Percentiles rank a stretch among this genome's conserved stretches.
Evolutionary conservation across 2,113 vertebrate genomes (phyloP).

Genomic region (Bucco capensis): DNA sequence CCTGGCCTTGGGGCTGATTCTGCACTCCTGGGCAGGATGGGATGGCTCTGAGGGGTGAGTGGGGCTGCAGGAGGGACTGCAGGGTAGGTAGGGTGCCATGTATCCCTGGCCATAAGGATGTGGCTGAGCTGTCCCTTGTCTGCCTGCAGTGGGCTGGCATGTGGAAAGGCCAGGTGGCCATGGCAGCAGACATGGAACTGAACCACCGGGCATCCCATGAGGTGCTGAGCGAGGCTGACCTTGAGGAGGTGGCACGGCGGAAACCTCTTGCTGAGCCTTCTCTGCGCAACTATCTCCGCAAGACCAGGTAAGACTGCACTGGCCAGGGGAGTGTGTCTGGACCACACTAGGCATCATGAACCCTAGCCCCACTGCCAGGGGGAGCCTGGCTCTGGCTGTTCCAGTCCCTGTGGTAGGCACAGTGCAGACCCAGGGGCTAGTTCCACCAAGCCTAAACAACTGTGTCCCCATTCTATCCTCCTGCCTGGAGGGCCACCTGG

Average conservation of each 20-base stretch:
- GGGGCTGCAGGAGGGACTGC: not conserved
- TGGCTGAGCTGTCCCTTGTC: not conserved
- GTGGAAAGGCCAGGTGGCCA: not conserved
- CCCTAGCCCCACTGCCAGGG: not conserved
- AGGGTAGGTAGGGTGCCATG: not conserved
- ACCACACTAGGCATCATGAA: rapidly evolving
- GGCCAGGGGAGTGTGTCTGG: not conserved
- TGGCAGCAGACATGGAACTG: not conserved
- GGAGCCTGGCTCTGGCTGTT: not conserved
- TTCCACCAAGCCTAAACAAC: not conserved
- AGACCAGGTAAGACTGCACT: not conserved
- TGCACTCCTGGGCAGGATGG: rapidly evolving
- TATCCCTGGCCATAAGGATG: rapidly evolving
- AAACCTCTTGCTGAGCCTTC: not conserved
- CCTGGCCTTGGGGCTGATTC: not conserved
- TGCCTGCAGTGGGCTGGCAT: not conserved
- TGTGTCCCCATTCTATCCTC: not conserved
- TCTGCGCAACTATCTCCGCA: not conserved
- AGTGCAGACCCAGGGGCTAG: not conserved
- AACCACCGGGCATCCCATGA: slow-evolving; percentile 14
- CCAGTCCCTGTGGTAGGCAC: rapidly evolving
- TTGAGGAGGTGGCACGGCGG: slow-evolving; percentile 78
- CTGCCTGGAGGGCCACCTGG: not conserved
- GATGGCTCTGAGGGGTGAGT: rapidly evolving
- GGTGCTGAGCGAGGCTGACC: slow-evolving; percentile 75